Evolutionary conservation across 2,113 vertebrate species (phyloP).

Genomic region (Excalfactoria chinensis): DNA sequence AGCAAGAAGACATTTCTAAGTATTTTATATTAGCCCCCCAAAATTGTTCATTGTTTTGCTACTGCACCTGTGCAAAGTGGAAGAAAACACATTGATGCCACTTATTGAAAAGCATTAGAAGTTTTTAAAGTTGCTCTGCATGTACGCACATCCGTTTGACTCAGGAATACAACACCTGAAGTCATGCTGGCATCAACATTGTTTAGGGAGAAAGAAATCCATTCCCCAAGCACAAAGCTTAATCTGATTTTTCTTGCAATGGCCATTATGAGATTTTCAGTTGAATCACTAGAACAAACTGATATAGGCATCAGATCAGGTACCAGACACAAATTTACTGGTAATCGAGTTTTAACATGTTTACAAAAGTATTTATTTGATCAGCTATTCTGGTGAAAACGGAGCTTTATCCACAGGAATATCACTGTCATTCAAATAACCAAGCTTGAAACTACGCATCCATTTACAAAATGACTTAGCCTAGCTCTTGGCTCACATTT

Average conservation of each 20-base stretch:
- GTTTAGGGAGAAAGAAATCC: background rate
- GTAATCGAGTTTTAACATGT: background rate
- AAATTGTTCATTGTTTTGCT: background rate
- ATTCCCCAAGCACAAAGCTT: background rate
- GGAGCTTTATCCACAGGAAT: background rate
- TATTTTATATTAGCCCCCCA: background rate
- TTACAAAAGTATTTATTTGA: background rate
- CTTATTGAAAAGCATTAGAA: rapidly evolving
- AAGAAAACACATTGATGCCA: background rate
- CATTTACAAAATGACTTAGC: background rate
- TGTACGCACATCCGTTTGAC: background rate
- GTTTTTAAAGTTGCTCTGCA: background rate
- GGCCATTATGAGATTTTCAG: background rate
- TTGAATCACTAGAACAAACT: background rate
- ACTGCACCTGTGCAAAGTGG: background rate
- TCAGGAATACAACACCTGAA: background rate
- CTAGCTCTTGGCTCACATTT: background rate
- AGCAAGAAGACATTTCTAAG: background rate
- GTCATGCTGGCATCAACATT: background rate
- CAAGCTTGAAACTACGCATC: background rate
- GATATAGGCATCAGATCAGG: background rate
- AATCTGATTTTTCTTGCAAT: background rate
- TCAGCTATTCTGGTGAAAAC: background rate
- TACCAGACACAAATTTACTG: background rate
- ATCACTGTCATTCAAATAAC: background rate